Evolutionary conservation across 2,797 vertebrate species (phyloP).

Genomic region (Hybognathus amarus): DNA sequence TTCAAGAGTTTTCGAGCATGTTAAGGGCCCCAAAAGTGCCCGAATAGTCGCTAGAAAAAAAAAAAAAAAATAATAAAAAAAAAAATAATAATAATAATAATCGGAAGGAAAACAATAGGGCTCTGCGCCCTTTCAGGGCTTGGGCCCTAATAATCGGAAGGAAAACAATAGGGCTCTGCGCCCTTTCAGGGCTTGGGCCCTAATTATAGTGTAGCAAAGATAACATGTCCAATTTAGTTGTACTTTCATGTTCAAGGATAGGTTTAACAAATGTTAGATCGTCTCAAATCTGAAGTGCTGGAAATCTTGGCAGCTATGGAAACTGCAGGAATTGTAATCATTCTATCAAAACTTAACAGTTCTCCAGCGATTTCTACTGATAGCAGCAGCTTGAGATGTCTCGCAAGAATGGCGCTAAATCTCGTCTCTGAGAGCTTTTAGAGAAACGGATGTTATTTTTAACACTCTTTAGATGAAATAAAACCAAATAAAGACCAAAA

Average conservation of each 20-base stretch:
- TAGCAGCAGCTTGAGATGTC: conserved; percentile 21
- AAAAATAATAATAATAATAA: too few species aligned
- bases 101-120: too few species aligned
- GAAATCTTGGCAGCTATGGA: background rate
- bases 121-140: too few species aligned
- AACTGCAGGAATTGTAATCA: conserved; percentile 33
- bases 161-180: too few species aligned
- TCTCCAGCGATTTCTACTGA: conserved; percentile 19
- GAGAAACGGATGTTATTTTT: conserved; percentile 40
- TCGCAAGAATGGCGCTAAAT: conserved; percentile 13
- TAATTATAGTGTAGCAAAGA: background rate
- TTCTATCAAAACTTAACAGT: conserved; percentile 30
- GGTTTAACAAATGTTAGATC: background rate
- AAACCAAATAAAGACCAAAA: conserved; percentile 8
- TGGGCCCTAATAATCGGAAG: too few species aligned
- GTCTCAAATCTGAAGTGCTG: background rate
- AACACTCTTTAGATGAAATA: conserved; percentile 15
- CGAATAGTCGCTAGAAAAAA: too few species aligned
- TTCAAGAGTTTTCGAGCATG: too few species aligned
- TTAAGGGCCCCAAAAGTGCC: too few species aligned
- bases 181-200: too few species aligned
- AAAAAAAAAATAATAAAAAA: too few species aligned
- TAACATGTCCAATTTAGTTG: background rate
- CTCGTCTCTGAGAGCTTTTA: background rate
- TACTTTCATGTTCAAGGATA: background rate